Conservation (phyloP, 2,113 vertebrate genomes). For the Uria aalge region DNA sequence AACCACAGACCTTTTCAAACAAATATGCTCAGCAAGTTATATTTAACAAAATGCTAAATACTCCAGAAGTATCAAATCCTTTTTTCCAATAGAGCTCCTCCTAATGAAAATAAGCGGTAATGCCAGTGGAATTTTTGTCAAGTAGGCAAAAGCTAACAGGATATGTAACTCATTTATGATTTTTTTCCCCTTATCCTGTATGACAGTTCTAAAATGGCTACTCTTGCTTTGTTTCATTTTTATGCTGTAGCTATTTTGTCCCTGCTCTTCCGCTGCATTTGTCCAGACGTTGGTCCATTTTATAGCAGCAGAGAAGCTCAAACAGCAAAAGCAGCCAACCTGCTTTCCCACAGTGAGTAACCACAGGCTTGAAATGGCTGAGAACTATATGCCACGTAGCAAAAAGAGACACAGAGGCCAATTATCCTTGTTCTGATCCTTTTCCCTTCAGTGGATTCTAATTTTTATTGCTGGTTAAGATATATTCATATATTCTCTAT, state of each 20-base stretch:
- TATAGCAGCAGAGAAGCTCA: background rate
- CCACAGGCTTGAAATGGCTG: background rate
- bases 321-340: background rate
- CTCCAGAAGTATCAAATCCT: background rate
- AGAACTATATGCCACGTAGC: background rate
- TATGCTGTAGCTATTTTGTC: background rate
- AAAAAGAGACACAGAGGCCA: background rate
- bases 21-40: background rate
- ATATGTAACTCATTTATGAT: background rate
- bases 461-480: background rate
- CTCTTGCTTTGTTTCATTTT: background rate
- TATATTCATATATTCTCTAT: background rate
- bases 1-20: background rate
- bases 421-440: background rate
- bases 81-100: background rate
- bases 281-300: background rate
- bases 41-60: background rate
- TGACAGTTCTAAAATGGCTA: background rate
- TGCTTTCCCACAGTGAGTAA: background rate
- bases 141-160: background rate
- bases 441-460: background rate
- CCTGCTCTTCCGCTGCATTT: background rate
- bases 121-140: background rate
- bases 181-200: background rate
- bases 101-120: background rate